Percentiles rank a stretch among this genome's conserved stretches.
phyloP scores from a whole-genome alignment of 2,888 invertebrate species.

The Phrixothrix hirtus region DNA sequence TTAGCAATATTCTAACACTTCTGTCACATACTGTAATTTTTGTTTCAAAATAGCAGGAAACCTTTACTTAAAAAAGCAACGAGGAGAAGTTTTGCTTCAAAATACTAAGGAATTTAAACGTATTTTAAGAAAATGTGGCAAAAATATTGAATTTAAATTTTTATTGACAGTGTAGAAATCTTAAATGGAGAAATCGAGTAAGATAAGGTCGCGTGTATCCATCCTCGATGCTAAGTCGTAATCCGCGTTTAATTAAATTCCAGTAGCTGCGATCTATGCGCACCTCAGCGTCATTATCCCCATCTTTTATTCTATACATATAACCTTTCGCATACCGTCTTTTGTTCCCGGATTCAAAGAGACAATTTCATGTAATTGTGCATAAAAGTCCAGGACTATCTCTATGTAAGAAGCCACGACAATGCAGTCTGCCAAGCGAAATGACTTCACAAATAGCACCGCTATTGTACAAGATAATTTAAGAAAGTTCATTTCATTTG shows the following conservation, averaged over 20 bases:
- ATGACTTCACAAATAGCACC: slow-evolving; percentile 51
- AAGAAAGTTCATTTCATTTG: slow-evolving; percentile 34
- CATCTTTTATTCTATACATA: slow-evolving; percentile 56
- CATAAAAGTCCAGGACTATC: slow-evolving; percentile 49
- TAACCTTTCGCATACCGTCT: slow-evolving; percentile 56
- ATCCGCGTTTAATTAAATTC: slow-evolving; percentile 58
- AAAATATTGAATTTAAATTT: no score
- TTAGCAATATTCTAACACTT: no score
- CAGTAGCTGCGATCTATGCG: slow-evolving; percentile 48
- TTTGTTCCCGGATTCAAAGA: slow-evolving; percentile 51
- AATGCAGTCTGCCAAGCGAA: slow-evolving; percentile 48
- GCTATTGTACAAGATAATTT: slow-evolving; percentile 45
- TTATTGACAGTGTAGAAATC: slow-evolving; percentile 9
- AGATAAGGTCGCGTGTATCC: slow-evolving; percentile 30
- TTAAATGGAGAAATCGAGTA: slow-evolving; percentile 17
- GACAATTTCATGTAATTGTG: slow-evolving; percentile 53
- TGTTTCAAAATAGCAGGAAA: no score
- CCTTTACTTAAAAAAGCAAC: neutral
- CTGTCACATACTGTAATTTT: no score
- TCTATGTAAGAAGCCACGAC: slow-evolving; percentile 42
- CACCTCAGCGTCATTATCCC: slow-evolving; percentile 54
- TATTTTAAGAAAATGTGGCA: no score
- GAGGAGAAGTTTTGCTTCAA: no score
- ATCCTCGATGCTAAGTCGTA: slow-evolving; percentile 42
- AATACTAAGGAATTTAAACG: no score